Conservation (phyloP, 2,888 invertebrate genomes). For the Megalurothrips usitatus region DNA sequence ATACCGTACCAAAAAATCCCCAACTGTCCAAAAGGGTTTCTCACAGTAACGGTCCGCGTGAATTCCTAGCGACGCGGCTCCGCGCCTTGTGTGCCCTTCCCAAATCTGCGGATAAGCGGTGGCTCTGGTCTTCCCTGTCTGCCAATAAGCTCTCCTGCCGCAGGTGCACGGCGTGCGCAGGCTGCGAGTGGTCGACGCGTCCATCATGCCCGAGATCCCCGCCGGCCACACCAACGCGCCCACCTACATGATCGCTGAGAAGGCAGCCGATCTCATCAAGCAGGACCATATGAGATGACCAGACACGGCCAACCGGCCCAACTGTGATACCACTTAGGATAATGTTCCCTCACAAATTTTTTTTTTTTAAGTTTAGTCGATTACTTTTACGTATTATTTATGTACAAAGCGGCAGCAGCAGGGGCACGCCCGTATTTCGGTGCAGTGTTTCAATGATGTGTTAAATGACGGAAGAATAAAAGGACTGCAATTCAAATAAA, state of each 20-base stretch:
- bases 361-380: neutral
- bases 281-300: conserved; percentile 39
- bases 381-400: neutral
- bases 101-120: too few species aligned
- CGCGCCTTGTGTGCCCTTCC: too few species aligned
- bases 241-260: conserved; percentile 67
- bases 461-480: neutral
- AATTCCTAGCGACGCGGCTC: too few species aligned
- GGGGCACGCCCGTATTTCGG: too few species aligned
- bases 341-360: too few species aligned
- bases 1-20: too few species aligned
- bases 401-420: neutral
- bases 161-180: conserved; percentile 57
- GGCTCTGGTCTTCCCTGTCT: too few species aligned
- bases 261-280: conserved; percentile 63
- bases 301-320: neutral
- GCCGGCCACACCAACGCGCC: conserved; percentile 66
- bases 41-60: too few species aligned
- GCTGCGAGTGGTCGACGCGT: conserved; percentile 63
- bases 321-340: neutral
- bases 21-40: too few species aligned
- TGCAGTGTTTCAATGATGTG: too few species aligned
- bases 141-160: conserved; percentile 43
- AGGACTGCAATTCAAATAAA: neutral
- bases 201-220: conserved; percentile 60